phyloP scores from a whole-genome alignment of 2,888 invertebrate genomes.

The Drosophila barbarae region DNA sequence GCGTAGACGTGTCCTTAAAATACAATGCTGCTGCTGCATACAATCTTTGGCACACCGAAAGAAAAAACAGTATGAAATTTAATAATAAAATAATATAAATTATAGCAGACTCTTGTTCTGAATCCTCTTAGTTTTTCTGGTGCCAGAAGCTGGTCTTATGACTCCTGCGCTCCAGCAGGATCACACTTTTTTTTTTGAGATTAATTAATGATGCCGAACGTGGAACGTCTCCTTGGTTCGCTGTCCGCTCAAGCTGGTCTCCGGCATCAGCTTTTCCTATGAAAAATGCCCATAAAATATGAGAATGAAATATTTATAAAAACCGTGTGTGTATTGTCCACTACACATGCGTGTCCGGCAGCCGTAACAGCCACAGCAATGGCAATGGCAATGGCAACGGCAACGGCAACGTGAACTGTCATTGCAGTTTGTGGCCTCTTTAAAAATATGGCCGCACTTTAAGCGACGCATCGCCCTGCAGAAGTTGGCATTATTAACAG shows the following conservation, averaged over 20 bases:
- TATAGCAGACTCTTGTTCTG: neutral
- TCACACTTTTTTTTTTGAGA: conserved; percentile 36
- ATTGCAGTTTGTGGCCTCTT: conserved; percentile 48
- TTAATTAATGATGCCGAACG: conserved; percentile 47
- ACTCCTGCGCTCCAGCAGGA: conserved; percentile 22
- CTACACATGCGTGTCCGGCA: conserved; percentile 29
- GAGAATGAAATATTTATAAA: conserved; percentile 42
- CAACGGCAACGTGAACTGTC: conserved; percentile 41
- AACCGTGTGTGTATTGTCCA: conserved; percentile 18
- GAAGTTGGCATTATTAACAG: conserved; percentile 40
- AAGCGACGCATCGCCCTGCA: conserved; percentile 15
- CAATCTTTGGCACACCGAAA: conserved; percentile 3
- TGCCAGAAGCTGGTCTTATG: conserved; percentile 6
- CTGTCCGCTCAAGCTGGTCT: conserved; percentile 31
- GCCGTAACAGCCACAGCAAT: neutral
- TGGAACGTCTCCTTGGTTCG: neutral
- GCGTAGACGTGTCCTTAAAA: conserved; percentile 16
- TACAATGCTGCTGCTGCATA: conserved; percentile 22
- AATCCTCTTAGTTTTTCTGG: neutral
- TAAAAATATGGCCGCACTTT: conserved; percentile 44
- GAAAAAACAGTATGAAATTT: neutral
- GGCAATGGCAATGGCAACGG: neutral
- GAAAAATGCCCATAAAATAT: conserved; percentile 50
- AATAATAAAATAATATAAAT: neutral
- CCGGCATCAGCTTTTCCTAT: conserved; percentile 15